Base-by-base conservation (phyloP, 2,797 vertebrate species). In the Rhabdomys pumilio region DNA sequence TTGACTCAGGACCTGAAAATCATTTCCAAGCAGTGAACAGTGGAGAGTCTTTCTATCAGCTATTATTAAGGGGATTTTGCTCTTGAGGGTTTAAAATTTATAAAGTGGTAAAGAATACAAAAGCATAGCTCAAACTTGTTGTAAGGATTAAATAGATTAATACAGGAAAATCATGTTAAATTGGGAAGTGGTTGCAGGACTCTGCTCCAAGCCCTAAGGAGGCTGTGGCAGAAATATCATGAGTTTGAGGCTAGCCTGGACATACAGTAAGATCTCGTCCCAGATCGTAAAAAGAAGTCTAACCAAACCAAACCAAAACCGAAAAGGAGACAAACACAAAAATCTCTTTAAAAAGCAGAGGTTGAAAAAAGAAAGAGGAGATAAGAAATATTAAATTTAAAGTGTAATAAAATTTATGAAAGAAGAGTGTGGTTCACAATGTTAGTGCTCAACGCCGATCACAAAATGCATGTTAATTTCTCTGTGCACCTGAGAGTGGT, bases 381-480 rank as follows among this genome's bases (percentile, higher is more conserved):
- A 24, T 34, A 67, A n/a, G 34, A 85, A 50, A 50, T 34, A 67
- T 22, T 65, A 50, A 34, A 67, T 20, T 85, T 67, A 67, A 85
- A 50, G 50, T 67, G 31, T 14, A 50, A 85, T 24, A 67, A 22
- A 67, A n/a, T 50, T 34, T 67, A n/a, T 19, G 11, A 85, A 85
- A 44, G 12, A 84, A 47, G 55, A 72, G 1, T 87, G 4, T 90
- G 91, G 89, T 57, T 72, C 55, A 69, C 57, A 57, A 8, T 63
- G 24, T 15, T 80, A 95, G 3, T 1, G 75, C 24, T 91, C 47
- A 87, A 19, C 50, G 4, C 63, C 50, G 57, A 19, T 7, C 47
- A 26, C 22, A 91, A n/a, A 65, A 69, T 90, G 50, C 89, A 20
- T 87, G 53, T 79, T 89, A 34, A 87, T 80, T 91, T 86, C 41